Evolutionary conservation across 2,888 invertebrate genomes (phyloP).

Genomic region (Pherbina coryleti): DNA sequence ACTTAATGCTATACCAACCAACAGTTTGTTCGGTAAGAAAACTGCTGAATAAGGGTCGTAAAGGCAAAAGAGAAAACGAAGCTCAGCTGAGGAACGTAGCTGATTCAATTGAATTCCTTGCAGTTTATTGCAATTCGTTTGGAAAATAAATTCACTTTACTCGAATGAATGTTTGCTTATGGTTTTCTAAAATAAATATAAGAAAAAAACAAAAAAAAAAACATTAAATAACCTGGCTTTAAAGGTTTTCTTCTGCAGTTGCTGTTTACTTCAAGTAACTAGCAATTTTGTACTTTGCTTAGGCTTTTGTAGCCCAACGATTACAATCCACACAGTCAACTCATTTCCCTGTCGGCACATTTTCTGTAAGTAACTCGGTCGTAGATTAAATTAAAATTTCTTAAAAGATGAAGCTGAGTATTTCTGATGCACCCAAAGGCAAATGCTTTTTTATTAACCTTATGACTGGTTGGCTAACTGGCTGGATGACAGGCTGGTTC

Average conservation of each 20-base stretch:
- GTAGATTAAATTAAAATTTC: neutral
- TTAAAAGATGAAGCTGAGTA: neutral
- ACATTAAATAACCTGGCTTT: neutral
- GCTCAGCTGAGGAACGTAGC: neutral
- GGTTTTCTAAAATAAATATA: too few species aligned
- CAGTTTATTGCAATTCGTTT: slow-evolving; percentile 39
- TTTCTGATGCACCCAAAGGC: neutral
- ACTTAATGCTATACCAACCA: too few species aligned
- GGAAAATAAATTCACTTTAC: slow-evolving; percentile 37
- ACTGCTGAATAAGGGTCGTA: neutral
- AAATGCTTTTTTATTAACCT: neutral
- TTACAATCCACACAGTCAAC: neutral
- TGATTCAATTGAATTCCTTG: slow-evolving; percentile 30
- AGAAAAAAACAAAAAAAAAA: too few species aligned
- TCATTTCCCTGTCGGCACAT: too few species aligned
- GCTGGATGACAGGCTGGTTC: neutral
- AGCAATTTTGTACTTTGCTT: neutral
- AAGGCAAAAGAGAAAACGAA: neutral
- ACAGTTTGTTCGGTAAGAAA: too few species aligned
- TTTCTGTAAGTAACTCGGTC: too few species aligned
- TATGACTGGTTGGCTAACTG: neutral
- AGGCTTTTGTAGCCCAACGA: neutral
- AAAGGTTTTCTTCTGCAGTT: neutral
- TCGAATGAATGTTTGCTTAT: slow-evolving; percentile 34
- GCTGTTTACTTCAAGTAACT: neutral